phyloP scores from a whole-genome alignment of 2,888 invertebrate species.

The Coremacera marginata region DNA sequence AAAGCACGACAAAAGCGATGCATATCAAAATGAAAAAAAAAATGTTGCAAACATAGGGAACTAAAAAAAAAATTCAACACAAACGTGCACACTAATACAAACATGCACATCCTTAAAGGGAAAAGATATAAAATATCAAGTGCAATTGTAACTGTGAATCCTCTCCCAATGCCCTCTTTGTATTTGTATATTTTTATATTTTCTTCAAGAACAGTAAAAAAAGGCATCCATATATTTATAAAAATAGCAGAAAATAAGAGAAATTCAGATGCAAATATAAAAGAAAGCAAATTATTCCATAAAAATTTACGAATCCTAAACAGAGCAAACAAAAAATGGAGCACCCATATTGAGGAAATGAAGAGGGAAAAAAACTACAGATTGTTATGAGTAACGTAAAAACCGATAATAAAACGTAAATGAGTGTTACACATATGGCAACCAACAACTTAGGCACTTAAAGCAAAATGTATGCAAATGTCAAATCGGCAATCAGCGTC shows the following conservation, averaged over 20 bases:
- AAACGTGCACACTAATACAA: no score
- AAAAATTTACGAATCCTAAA: conserved; percentile 1
- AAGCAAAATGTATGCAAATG: neutral
- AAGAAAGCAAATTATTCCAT: neutral
- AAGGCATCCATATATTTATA: neutral
- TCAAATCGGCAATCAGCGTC: neutral
- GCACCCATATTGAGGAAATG: neutral
- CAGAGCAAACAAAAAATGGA: neutral
- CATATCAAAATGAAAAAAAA: neutral
- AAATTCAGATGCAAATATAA: neutral
- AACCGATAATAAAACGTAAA: conserved; percentile 16
- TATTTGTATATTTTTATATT: neutral
- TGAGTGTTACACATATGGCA: conserved; percentile 7
- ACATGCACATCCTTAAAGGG: neutral
- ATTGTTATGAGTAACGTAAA: conserved; percentile 10
- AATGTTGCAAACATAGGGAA: neutral
- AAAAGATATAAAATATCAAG: conserved; percentile 10
- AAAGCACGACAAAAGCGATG: neutral
- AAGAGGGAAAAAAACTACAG: neutral
- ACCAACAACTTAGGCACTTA: neutral
- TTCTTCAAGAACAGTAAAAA: neutral
- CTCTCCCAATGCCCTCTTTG: neutral
- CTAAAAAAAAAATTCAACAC: neutral
- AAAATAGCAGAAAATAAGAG: neutral
- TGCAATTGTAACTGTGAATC: conserved; percentile 12